These are phyloP conservation scores for Trichopria drosophilae DNA, from an alignment of 2,888 invertebrate species.

Conservation along the genomic window DNA sequence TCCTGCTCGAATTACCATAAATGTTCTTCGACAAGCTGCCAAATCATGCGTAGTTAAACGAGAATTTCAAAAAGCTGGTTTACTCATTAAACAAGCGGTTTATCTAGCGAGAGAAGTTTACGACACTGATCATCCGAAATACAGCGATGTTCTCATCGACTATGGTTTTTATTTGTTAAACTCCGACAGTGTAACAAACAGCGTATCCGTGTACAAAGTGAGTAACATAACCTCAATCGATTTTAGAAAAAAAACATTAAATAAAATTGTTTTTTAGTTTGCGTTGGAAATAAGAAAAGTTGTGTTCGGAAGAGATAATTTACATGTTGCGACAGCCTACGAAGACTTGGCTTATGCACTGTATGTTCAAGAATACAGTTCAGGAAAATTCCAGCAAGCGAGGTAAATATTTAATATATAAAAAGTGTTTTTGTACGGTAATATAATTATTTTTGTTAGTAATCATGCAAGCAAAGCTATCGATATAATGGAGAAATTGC, in stretches of 20 bases:
- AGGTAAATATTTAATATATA: slow-evolving; percentile 58
- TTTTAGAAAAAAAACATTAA: neutral
- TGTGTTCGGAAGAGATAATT: slow-evolving; percentile 81
- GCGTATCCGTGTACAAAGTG: slow-evolving; percentile 83
- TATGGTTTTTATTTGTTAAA: slow-evolving; percentile 90
- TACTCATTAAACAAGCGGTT: slow-evolving; percentile 81
- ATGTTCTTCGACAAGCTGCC: slow-evolving; percentile 82
- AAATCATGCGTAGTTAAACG: slow-evolving; percentile 90
- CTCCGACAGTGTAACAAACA: slow-evolving; percentile 81
- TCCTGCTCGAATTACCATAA: slow-evolving; percentile 72
- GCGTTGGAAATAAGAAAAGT: slow-evolving; percentile 73
- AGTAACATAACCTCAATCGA: slow-evolving; percentile 23
- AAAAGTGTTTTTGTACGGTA: slow-evolving; percentile 9
- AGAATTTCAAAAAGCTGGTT: slow-evolving; percentile 78
- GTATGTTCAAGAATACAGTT: slow-evolving; percentile 89
- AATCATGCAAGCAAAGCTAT: slow-evolving; percentile 84
- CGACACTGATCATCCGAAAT: slow-evolving; percentile 74
- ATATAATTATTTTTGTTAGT: slow-evolving; percentile 53
- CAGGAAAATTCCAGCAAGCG: slow-evolving; percentile 82
- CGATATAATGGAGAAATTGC: slow-evolving; percentile 75
- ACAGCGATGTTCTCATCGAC: slow-evolving; percentile 83
- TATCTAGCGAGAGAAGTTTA: slow-evolving; percentile 68
- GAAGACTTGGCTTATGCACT: slow-evolving; percentile 92
- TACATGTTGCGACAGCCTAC: slow-evolving; percentile 86
- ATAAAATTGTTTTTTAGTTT: slow-evolving; percentile 59